phyloP scores from a whole-genome alignment of 2,888 invertebrate genomes.

The Imbricaverruca yamaguchii region DNA sequence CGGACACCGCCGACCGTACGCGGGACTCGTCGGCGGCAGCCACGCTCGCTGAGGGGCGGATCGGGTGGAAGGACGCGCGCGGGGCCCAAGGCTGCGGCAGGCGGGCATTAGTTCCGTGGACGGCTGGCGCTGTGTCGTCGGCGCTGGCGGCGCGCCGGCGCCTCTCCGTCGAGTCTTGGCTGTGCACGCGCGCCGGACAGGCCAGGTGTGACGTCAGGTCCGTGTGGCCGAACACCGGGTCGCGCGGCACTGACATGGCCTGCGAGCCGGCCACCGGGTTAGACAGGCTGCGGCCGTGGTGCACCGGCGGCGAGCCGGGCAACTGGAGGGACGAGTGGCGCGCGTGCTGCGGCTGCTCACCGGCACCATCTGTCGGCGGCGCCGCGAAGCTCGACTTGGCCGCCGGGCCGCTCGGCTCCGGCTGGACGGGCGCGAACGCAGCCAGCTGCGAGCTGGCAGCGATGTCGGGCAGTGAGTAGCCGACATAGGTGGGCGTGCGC shows the following conservation, averaged over 20 bases:
- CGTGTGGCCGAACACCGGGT: conserved; percentile 14
- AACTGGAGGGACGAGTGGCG: conserved; percentile 11
- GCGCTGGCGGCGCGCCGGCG: conserved; percentile 1
- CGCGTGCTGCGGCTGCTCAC: conserved; percentile 20
- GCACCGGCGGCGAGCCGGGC: neutral
- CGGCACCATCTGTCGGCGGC: neutral
- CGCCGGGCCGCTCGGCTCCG: neutral
- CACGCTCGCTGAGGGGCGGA: neutral
- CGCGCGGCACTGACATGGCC: conserved; percentile 16
- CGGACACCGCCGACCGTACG: neutral
- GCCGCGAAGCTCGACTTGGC: neutral
- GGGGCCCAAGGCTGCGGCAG: neutral
- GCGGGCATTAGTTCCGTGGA: neutral
- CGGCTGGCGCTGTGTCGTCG: neutral
- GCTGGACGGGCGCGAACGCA: neutral
- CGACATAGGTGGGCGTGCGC: conserved; percentile 6
- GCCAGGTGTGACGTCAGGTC: conserved; percentile 13
- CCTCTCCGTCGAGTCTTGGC: neutral
- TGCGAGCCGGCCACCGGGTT: conserved; percentile 12
- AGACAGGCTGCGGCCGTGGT: conserved; percentile 5
- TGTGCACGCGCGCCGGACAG: neutral
- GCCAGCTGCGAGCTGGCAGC: conserved; percentile 13
- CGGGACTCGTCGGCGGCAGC: neutral
- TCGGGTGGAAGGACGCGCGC: neutral
- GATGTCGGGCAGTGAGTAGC: conserved; percentile 6